Evolutionary conservation across 2,888 invertebrate genomes (phyloP).

Genomic region (Malthinus seriepunctatus): DNA sequence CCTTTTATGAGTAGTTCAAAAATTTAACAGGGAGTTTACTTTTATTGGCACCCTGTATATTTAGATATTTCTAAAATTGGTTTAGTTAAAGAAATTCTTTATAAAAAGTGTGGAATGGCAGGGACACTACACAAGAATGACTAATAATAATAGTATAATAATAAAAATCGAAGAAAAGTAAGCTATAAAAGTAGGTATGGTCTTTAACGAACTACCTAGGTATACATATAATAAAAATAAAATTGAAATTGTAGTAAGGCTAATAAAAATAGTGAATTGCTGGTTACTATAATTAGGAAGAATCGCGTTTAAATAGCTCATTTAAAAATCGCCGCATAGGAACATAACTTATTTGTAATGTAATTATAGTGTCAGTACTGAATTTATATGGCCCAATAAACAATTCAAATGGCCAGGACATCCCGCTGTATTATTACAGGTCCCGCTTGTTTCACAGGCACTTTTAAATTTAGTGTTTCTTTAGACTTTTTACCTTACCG

Average conservation of each 20-base stretch:
- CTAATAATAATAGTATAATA: too few species aligned
- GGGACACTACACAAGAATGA: too few species aligned
- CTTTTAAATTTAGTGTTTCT: slow-evolving; percentile 35
- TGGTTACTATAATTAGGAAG: slow-evolving; percentile 30
- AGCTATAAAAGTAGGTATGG: too few species aligned
- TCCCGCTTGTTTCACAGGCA: slow-evolving; percentile 34
- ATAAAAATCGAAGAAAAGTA: too few species aligned
- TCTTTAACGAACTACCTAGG: too few species aligned
- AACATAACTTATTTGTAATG: slow-evolving; percentile 42
- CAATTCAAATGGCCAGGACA: slow-evolving; percentile 44
- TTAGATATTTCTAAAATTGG: too few species aligned
- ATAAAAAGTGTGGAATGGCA: too few species aligned
- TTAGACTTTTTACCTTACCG: slow-evolving; percentile 21
- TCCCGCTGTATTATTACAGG: slow-evolving; percentile 42
- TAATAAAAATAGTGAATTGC: slow-evolving; percentile 26
- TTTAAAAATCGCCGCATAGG: slow-evolving; percentile 39
- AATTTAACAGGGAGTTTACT: too few species aligned
- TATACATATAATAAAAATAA: slow-evolving; percentile 20
- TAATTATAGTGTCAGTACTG: slow-evolving; percentile 47
- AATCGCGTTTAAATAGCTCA: slow-evolving; percentile 31
- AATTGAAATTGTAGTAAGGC: slow-evolving; percentile 18
- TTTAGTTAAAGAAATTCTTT: too few species aligned
- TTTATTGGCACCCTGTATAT: too few species aligned
- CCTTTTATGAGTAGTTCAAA: too few species aligned
- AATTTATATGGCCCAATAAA: slow-evolving; percentile 49